Base-by-base conservation (phyloP, 1,140 invertebrate genomes). In the Atta cephalotes region DNA sequence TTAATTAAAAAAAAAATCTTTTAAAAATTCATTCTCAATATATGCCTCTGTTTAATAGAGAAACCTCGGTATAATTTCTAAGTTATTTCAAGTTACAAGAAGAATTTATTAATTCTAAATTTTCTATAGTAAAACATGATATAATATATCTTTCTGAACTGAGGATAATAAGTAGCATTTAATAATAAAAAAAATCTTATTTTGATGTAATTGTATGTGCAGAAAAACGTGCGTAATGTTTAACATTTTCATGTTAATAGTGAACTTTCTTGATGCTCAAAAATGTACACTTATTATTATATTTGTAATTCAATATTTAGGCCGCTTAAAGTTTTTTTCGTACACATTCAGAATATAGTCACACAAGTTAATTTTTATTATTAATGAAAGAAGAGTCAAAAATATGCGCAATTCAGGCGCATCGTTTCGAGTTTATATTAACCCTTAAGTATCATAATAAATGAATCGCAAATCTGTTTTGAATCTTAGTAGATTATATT, bases 241-340 rank as follows among this genome's bases (percentile, higher is more conserved):
- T n/a, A 35, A 21, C 12, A 3, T 70, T 70, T 70, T 25, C 49
- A 51, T 62, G 16, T 62, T 63, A 63, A 62, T 9, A 49, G 4
- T 70, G 6, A 80, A 68, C 5, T 78, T 78, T 66, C 0, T 12
- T 28, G 31, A 39, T 70, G 4, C 14, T 35, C n/a, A 53, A 68
- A 68, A 1, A 35, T 68, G 31, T 68, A 53, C 4, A 66, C 31
- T 70, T 39, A 39, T 76, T 76, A 25, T 56, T 39, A 21, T 35
- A 7, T 68, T 80, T 12, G 14, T 53, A 56, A 0, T 25, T 58
- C n/a, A 39, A 70, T 70, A 80, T 80, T 70, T 80, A 70, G 78
- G 31, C 65, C 21, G 10, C n/a, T 9, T 58, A 35, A 56, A 56
- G 10, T 70, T 70, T 39, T 16, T 70, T 49, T 80, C 16, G 18